These are phyloP conservation scores for Epinephelus cyanopodus DNA, from an alignment of 2,113 vertebrate genomes.

Conservation along the genomic window DNA sequence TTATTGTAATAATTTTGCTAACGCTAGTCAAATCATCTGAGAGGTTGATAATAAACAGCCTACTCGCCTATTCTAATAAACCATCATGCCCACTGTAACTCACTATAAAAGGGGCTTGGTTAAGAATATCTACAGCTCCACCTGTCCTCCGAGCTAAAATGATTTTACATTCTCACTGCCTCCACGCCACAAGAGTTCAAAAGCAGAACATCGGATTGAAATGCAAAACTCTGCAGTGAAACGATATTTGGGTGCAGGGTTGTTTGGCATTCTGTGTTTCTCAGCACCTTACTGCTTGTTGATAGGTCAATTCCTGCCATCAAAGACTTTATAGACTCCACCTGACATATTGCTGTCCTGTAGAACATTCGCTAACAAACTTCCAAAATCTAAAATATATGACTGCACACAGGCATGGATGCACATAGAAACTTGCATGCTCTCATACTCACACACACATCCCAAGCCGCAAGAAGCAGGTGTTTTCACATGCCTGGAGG, in stretches of 20 bases:
- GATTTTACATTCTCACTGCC: slow-evolving; percentile 55
- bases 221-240: slow-evolving; percentile 72
- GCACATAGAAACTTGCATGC: slow-evolving; percentile 15
- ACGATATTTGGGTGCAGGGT: slow-evolving; percentile 30
- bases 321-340: slow-evolving; percentile 32
- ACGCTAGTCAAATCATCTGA: slow-evolving; percentile 15
- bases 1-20: background rate
- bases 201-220: slow-evolving; percentile 61
- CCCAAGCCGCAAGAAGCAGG: slow-evolving; percentile 57
- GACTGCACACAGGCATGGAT: slow-evolving; percentile 18
- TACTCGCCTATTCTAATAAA: slow-evolving; percentile 25
- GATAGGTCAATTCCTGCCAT: slow-evolving; percentile 47
- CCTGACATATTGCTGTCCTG: slow-evolving; percentile 14
- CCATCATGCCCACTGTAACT: slow-evolving; percentile 4
- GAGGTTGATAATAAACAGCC: slow-evolving; percentile 5
- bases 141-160: slow-evolving; percentile 32
- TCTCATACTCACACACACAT: background rate
- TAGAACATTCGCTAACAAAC: slow-evolving; percentile 32
- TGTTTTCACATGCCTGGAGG: slow-evolving; percentile 63
- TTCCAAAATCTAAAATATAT: background rate
- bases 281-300: slow-evolving; percentile 25
- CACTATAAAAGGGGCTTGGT: background rate
- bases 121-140: slow-evolving; percentile 33
- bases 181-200: slow-evolving; percentile 48
- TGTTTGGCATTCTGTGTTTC: slow-evolving; percentile 56